Evolutionary conservation across 2,113 vertebrate genomes (phyloP), one percentile per base, ranked within the genome.

Genomic region (Caranx ignobilis): DNA sequence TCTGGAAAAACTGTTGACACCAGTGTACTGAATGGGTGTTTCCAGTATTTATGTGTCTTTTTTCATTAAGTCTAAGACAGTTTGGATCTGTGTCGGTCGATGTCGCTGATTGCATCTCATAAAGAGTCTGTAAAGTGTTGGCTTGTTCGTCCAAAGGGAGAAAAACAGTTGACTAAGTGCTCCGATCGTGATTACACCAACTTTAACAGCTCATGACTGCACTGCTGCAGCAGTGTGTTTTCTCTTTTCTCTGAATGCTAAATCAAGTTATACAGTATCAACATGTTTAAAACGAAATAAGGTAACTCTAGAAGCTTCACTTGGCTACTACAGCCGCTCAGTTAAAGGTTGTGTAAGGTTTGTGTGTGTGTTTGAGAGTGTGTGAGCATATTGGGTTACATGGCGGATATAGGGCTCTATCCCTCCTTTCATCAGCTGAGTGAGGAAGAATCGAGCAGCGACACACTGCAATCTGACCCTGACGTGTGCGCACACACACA

Each of bases 391-490:
- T 93, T 77, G 56, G 11, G 75, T 94, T 94, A 87, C 91, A 86
- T 61, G 60, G 80, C 50, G 63, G 85, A 89, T 89, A 79, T 85
- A 69, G 72, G 59, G 50, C 85, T 82, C 79, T 75, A 71, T 85
- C 83, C 81, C 71, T 77, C 74, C 72, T 88, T 90, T 90, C 90
- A 89, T 91, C 91, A 91, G 79, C 85, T 84, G 87, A 91, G 84
- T 78, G 89, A 92, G 79, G 83, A 75, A 78, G 78, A 89, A 89
- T 83, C 35, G 48, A 74, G 69, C 26, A 35, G 43, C 70, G 41
- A 16, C 71, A 59, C 71, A 37, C 50, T 88, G 89, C 87, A 90
- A 93, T 48, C 79, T 81, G 88, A 91, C 80, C 80, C 86, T 57
- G 69, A 62, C 2, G 18, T 60, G 26, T 26, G 26, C 26, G 41